phyloP scores from a whole-genome alignment of 2,113 vertebrate species.

The Passer domesticus region DNA sequence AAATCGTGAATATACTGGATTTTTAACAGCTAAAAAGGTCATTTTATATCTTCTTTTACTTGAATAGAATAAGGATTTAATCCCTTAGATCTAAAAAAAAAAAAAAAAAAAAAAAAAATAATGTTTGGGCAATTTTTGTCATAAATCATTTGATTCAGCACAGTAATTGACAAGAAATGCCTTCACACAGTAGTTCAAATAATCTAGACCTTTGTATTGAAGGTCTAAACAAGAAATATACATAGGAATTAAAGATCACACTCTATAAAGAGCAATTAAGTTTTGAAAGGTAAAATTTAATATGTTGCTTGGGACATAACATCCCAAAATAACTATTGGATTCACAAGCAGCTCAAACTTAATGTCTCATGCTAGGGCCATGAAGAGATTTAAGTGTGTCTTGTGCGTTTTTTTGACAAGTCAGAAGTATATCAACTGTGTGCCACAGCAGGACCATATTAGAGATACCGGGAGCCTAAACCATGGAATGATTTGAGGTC shows the following conservation, averaged over 20 bases:
- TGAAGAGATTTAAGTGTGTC: slow-evolving; percentile 73
- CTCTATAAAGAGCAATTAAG: neutral
- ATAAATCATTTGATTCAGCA: neutral
- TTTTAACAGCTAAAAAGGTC: neutral
- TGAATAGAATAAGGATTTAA: neutral
- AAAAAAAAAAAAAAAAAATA: neutral
- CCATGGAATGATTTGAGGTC: slow-evolving; percentile 72
- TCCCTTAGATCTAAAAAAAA: neutral
- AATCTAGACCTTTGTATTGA: neutral
- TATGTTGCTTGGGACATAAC: slow-evolving; percentile 17
- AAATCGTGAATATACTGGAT: neutral
- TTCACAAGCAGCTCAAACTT: slow-evolving; percentile 70
- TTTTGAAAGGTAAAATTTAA: slow-evolving; percentile 30
- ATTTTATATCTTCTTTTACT: neutral
- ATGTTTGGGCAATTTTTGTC: neutral
- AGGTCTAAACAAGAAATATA: neutral
- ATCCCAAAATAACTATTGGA: slow-evolving; percentile 60
- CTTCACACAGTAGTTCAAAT: neutral
- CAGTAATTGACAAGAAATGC: neutral
- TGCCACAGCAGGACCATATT: slow-evolving; percentile 70
- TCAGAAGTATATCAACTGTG: slow-evolving; percentile 72
- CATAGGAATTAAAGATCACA: neutral
- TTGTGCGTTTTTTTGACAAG: slow-evolving; percentile 59
- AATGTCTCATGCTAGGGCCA: slow-evolving; percentile 63
- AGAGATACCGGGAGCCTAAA: slow-evolving; percentile 66